A percentile compares a stretch with the other conserved stretches of the same genome.
Evolutionary conservation across 2,888 invertebrate species (phyloP).

Genomic region (Drosophila pegasa): DNA sequence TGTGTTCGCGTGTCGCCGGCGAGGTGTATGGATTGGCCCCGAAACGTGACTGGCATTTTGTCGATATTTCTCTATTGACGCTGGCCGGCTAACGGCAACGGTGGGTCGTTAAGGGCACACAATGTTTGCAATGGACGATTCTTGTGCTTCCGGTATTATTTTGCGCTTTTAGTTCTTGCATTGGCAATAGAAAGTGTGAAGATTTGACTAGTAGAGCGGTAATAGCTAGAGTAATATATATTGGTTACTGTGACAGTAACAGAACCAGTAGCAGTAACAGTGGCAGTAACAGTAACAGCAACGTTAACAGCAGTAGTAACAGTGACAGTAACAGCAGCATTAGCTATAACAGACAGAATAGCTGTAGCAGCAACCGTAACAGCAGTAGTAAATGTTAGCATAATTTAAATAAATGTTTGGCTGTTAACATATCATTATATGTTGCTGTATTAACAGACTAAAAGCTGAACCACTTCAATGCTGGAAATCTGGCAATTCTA

Average conservation of each 20-base stretch:
- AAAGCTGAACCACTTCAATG: too few relatives aligned
- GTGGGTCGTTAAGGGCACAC: constrained; percentile 15
- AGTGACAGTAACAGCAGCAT: background rate
- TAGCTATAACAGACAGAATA: too few relatives aligned
- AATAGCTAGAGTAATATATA: background rate
- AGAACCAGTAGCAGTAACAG: background rate
- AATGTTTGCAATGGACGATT: constrained; percentile 12
- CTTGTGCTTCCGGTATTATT: constrained; percentile 25
- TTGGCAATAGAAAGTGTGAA: constrained; percentile 18
- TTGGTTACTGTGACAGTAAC: background rate
- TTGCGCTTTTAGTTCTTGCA: constrained; percentile 9
- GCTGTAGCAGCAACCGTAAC: background rate
- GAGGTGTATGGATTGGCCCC: constrained; percentile 33
- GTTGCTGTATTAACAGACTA: too few relatives aligned
- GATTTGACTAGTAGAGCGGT: background rate
- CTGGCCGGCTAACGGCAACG: constrained; percentile 34
- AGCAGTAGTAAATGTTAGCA: background rate
- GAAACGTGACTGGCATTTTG: constrained; percentile 67
- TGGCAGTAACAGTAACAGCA: background rate
- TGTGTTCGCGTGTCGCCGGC: constrained; percentile 39
- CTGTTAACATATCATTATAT: background rate
- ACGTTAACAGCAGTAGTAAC: background rate
- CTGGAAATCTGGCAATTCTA: too few relatives aligned
- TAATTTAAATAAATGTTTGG: background rate
- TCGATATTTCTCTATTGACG: constrained; percentile 31